Evolutionary conservation across 2,113 vertebrate species (phyloP).

Genomic region (Crotalus viridis): DNA sequence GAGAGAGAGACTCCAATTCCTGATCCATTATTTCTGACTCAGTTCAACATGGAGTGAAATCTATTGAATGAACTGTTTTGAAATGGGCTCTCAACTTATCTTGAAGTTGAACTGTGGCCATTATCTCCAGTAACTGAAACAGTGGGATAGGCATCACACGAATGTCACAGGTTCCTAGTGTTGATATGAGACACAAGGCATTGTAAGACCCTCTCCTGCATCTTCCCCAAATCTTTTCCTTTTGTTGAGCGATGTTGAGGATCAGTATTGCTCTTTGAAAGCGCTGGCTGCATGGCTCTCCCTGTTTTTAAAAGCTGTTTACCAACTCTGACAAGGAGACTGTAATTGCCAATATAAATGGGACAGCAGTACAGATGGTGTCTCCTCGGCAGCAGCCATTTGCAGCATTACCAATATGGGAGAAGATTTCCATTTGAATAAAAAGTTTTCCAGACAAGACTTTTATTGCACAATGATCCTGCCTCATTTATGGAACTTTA

Average conservation of each 20-base stretch:
- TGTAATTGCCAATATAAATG: background rate
- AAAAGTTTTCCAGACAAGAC: background rate
- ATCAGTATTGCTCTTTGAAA: background rate
- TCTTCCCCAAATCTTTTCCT: background rate
- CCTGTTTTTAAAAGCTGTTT: background rate
- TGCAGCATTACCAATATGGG: constrained; percentile 6
- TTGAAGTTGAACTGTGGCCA: background rate
- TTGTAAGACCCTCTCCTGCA: background rate
- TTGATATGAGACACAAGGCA: background rate
- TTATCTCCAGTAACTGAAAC: background rate
- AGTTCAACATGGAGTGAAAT: background rate
- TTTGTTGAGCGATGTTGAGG: background rate
- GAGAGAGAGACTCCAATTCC: background rate
- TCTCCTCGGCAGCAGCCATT: constrained; percentile 9
- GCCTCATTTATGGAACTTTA: background rate
- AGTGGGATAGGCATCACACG: background rate
- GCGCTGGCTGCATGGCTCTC: background rate
- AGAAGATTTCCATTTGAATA: constrained; percentile 12
- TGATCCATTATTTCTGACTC: background rate
- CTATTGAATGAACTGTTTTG: background rate
- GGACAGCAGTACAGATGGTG: constrained; percentile 9
- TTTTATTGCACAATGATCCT: background rate
- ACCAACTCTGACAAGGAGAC: background rate
- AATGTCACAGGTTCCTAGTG: background rate
- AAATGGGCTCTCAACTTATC: background rate